These are phyloP conservation scores for Gryllus longicercus DNA, from an alignment of 2,888 invertebrate genomes.

Conservation along the genomic window DNA sequence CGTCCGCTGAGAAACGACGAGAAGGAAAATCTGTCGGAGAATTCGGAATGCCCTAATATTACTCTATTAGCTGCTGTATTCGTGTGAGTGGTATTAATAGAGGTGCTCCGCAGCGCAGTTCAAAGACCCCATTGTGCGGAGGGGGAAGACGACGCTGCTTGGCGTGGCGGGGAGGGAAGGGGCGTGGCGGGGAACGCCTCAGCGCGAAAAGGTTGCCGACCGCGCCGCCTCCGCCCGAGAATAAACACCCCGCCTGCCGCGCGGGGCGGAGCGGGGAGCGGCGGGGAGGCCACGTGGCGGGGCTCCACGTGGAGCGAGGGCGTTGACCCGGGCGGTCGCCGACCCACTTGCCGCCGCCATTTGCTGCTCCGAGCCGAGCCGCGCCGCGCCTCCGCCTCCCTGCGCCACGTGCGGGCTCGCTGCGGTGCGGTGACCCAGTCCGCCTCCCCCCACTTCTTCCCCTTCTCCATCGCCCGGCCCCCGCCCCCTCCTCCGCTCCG, in stretches of 20 bases:
- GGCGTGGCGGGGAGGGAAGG: background rate
- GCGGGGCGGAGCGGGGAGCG: background rate
- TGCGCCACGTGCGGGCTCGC: background rate
- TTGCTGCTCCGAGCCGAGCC: background rate
- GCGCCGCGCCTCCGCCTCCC: background rate
- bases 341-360: conserved; percentile 11
- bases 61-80: too few relatives aligned
- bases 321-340: conserved; percentile 23
- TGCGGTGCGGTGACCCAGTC: conserved; percentile 2
- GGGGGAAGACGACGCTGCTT: too few relatives aligned
- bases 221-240: background rate
- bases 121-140: background rate
- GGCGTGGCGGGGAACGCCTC: background rate
- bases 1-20: too few relatives aligned
- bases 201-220: conserved; percentile 6
- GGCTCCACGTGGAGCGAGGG: conserved; percentile 28
- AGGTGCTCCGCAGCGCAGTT: background rate
- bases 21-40: too few relatives aligned
- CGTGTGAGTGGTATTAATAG: too few relatives aligned
- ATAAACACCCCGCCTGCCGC: background rate
- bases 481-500: background rate
- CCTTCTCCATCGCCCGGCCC: background rate
- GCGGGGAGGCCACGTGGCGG: conserved; percentile 17
- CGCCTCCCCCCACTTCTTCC: background rate
- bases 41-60: too few relatives aligned